Percentiles rank a stretch among this genome's conserved stretches.
These are phyloP conservation scores for Pherbina coryleti DNA, from an alignment of 2,888 invertebrate species.

Conservation along the genomic window DNA sequence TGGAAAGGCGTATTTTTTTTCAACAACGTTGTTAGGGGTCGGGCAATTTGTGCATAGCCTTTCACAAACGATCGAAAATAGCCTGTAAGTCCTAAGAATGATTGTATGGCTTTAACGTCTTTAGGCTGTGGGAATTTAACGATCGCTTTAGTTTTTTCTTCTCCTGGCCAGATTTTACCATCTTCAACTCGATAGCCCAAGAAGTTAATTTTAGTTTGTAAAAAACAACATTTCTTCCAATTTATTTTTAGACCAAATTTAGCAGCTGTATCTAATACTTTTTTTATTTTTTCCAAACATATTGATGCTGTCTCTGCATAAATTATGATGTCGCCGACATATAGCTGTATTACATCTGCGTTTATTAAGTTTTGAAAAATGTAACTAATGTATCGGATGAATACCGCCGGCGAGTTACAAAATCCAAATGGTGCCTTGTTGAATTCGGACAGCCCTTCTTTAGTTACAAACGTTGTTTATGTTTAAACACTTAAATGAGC, in stretches of 20 bases:
- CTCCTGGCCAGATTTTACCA: constrained; percentile 3
- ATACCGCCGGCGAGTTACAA: constrained; percentile 14
- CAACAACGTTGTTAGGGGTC: not conserved
- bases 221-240: constrained; percentile 41
- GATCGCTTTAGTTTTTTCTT: not conserved
- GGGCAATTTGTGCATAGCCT: not conserved
- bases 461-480: no score
- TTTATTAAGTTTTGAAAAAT: constrained; percentile 43
- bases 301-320: constrained; percentile 37
- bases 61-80: constrained; percentile 1
- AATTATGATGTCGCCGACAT: constrained; percentile 47
- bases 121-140: not conserved
- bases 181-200: constrained; percentile 34
- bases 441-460: constrained; percentile 42
- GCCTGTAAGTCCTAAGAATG: constrained; percentile 1
- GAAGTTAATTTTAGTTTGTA: constrained; percentile 37
- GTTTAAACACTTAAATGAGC: no score
- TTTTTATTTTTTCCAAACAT: constrained; percentile 23
- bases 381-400: constrained; percentile 40
- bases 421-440: constrained; percentile 42
- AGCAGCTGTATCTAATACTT: constrained; percentile 29
- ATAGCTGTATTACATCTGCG: constrained; percentile 40
- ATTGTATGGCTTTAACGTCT: constrained; percentile 1
- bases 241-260: constrained; percentile 21
- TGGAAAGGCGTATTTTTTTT: not conserved